Evolutionary conservation across 2,888 invertebrate species (phyloP), one percentile per base, ranked within the genome.

Genomic region (Balanococcus diminutus): DNA sequence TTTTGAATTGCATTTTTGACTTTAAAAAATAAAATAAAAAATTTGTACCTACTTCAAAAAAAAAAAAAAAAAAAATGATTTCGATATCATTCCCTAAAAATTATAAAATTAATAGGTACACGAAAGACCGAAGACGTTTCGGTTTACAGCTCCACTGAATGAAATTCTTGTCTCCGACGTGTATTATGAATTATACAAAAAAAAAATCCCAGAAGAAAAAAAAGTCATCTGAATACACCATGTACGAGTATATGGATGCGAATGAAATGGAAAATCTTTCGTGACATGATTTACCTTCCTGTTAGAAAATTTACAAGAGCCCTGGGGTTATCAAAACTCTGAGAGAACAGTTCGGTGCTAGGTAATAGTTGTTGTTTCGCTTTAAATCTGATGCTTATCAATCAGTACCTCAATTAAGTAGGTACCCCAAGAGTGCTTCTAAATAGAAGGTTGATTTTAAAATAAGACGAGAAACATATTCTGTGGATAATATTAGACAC

Each of bases 371-470:
- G 75, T 79, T 79, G 75, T 79, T 79, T 79, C 75, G 75, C 75
- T 79, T 19, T 79, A 79, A 36, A 36, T 79, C 75, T 79, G 75
- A 79, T 79, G 75, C 75, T 79, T 79, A 79, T 79, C 75, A 79
- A 79, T 79, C 75, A 79, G 75, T 79, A 79, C 75, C 75, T 79
- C 75, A 79, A 79, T 79, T 79, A 79, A 79, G 75, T 79, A 79
- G 75, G 75, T 79, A 79, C 75, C 75, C 75, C 36, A 79, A 79
- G 75, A 79, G 75, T 79, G 75, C 75, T 79, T 79, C 75, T 79
- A 79, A 79, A 79, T 79, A 36, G 75, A 79, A 79, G 75, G 75
- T 79, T 79, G 75, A 79, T 79, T 79, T 79, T 36, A 79, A 79
- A 79, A 79, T 79, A 79, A n/a, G 75, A 79, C 75, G 75, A 79